Conservation (phyloP, 2,888 invertebrate genomes). For the Galerucella pusilla region DNA sequence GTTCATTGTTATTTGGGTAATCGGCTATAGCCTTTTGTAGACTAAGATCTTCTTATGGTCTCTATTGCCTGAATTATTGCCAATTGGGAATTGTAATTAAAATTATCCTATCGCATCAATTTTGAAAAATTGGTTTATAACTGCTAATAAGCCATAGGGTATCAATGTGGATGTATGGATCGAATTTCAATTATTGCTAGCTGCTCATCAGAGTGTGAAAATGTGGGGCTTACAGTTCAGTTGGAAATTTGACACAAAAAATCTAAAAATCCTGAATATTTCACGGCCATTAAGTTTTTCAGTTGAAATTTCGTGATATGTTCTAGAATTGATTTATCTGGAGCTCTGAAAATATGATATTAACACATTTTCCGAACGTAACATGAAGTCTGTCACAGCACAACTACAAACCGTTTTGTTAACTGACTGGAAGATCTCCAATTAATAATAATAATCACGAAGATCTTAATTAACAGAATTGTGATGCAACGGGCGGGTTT, state of each 20-base stretch:
- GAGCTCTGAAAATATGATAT: too few species aligned
- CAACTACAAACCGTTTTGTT: too few species aligned
- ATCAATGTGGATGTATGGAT: constrained; percentile 25
- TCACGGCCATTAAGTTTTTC: neutral
- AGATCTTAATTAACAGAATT: too few species aligned
- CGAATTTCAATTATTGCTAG: constrained; percentile 23
- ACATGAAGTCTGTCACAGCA: too few species aligned
- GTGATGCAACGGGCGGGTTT: too few species aligned
- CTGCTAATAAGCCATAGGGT: constrained; percentile 30
- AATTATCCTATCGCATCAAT: constrained; percentile 9
- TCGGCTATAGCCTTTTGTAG: too few species aligned
- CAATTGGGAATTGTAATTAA: constrained; percentile 20
- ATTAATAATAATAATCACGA: too few species aligned
- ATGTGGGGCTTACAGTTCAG: constrained; percentile 1
- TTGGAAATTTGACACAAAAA: neutral
- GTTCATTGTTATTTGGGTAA: too few species aligned
- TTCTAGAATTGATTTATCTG: too few species aligned
- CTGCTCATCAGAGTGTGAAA: constrained; percentile 19
- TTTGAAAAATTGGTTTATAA: constrained; percentile 25
- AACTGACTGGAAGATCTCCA: too few species aligned
- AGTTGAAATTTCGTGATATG: neutral
- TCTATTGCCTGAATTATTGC: neutral
- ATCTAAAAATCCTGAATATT: neutral
- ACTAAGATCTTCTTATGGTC: too few species aligned
- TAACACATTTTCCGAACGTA: too few species aligned